Evolutionary conservation across 1,140 invertebrate species (phyloP).

Genomic region (Globodera ellingtonae): DNA sequence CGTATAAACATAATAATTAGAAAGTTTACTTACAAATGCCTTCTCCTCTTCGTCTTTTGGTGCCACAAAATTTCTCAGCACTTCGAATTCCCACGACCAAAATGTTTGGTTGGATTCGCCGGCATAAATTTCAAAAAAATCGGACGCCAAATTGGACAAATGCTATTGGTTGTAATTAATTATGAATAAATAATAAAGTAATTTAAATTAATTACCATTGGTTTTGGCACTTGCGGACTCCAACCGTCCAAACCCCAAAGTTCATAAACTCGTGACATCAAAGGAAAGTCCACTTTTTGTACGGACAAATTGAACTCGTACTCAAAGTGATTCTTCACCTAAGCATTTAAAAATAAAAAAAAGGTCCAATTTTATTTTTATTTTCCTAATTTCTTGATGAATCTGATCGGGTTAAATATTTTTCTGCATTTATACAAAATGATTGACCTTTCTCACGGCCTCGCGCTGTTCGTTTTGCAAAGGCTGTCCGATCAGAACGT

Average conservation of each 20-base stretch:
- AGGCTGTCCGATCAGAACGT: constrained; percentile 28
- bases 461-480: constrained; percentile 30
- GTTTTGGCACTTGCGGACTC: not conserved
- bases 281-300: constrained; percentile 46
- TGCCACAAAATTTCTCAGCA: constrained; percentile 72
- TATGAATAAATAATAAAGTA: not conserved
- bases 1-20: not conserved
- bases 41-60: not conserved
- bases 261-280: constrained; percentile 33
- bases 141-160: constrained; percentile 43
- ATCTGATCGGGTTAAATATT: too few species aligned
- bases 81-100: constrained; percentile 76
- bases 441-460: constrained; percentile 9
- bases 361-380: not conserved
- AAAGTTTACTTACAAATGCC: constrained; percentile 23
- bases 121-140: constrained; percentile 70
- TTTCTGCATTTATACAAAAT: not conserved
- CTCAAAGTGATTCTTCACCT: constrained; percentile 53
- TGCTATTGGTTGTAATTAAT: constrained; percentile 61
- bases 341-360: not conserved
- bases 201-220: constrained; percentile 22
- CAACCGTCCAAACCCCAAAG: constrained; percentile 21
- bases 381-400: too few species aligned
- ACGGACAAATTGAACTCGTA: constrained; percentile 40
- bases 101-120: constrained; percentile 80